Evolutionary conservation across 2,888 invertebrate species (phyloP).

Genomic region (Alitta virens): DNA sequence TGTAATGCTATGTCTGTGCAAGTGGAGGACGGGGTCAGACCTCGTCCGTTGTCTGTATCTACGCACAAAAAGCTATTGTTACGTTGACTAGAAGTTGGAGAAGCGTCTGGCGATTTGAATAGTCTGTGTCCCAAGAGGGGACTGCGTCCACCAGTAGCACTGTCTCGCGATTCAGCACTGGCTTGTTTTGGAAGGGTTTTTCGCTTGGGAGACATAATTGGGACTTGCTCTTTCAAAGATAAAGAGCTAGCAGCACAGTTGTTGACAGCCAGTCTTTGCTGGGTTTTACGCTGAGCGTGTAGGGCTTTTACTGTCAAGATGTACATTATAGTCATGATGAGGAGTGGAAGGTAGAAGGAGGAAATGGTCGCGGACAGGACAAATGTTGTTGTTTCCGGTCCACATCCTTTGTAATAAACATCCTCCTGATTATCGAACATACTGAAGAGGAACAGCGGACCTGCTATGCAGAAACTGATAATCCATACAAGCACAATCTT

Average conservation of each 20-base stretch:
- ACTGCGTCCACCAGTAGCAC: conserved; percentile 6
- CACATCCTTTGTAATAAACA: conserved; percentile 34
- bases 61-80: conserved; percentile 13
- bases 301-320: conserved; percentile 34
- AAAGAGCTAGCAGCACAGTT: conserved; percentile 11
- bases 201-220: conserved; percentile 6
- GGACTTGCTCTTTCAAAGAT: conserved; percentile 4
- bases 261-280: conserved; percentile 15
- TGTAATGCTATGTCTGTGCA: conserved; percentile 19
- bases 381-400: conserved; percentile 35
- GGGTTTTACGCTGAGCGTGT: conserved; percentile 21
- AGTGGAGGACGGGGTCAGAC: conserved; percentile 16
- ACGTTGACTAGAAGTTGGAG: conserved; percentile 2
- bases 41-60: background rate
- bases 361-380: conserved; percentile 34
- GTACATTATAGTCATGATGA: conserved; percentile 39
- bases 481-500: conserved; percentile 37
- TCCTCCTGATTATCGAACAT: conserved; percentile 26
- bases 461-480: conserved; percentile 34
- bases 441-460: conserved; percentile 34
- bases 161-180: background rate
- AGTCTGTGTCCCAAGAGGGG: conserved; percentile 8
- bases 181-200: conserved; percentile 6
- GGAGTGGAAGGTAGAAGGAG: conserved; percentile 35
- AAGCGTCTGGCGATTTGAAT: conserved; percentile 1